Base-by-base conservation (phyloP, 2,888 invertebrate species). In the Trimorus sp. region DNA sequence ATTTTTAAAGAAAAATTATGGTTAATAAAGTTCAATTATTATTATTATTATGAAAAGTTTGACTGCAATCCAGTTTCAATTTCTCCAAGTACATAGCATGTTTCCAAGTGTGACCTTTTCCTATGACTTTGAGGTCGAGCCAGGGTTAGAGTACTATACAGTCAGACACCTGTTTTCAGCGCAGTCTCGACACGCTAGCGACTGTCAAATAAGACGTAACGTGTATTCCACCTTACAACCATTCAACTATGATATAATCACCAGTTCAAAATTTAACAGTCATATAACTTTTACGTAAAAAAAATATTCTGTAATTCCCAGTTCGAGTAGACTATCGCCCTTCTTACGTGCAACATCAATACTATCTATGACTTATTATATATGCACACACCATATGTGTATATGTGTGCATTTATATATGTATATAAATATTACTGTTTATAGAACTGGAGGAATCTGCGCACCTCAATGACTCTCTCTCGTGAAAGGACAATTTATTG, bases 281-380 rank as follows among this genome's bases (percentile, higher is more conserved):
- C 62, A 42, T 77, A 73, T 69, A 79, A 79, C 69, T 69, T 82
- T 63, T 40, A 74, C 45, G 78, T 77, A 78, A 82, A 82, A 82
- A 82, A 82, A 77, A 82, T 82, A 77, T 82, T 53, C 49, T 73
- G 59, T 56, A 81, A 77, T 62, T 77, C 45, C 73, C 66, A 38
- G 51, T 77, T 71, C 37, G 49, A 62, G 73, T 68, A 62, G 73
- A 60, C 70, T 66, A 70, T 59, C 66, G 54, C 63, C 37, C n/a
- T 65, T 73, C 48, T 74, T 82, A 81, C 65, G 48, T 71, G 71
- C 68, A 70, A 70, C 66, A 70, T 71, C 68, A 37, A 74, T 56
- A 69, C 42, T 69, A 74, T 53, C 38, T 62, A 68, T 69, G 62
- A 65, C 59, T 63, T 65, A 68, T 76, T 68, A 68, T 48, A 58